phyloP scores from a whole-genome alignment of 2,888 invertebrate genomes.

The Notodonta ziczac region DNA sequence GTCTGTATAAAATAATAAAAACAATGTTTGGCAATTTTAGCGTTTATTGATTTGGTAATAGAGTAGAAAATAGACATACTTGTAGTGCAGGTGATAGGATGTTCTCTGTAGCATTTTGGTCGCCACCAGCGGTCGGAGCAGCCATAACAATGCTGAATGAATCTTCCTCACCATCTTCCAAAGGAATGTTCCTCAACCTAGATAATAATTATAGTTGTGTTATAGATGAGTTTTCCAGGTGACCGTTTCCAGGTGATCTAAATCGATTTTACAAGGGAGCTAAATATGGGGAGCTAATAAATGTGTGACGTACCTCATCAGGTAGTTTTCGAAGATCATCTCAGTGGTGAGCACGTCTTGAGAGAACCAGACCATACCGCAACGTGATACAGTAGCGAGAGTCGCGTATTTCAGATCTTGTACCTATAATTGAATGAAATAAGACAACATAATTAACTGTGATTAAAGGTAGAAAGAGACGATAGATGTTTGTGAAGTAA shows the following conservation, averaged over 20 bases:
- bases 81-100: slow-evolving; percentile 92
- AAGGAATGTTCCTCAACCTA: slow-evolving; percentile 92
- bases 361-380: slow-evolving; percentile 99
- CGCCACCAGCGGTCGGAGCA: slow-evolving; percentile 82
- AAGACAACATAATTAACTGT: no score
- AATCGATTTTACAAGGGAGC: neutral
- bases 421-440: slow-evolving; percentile 53
- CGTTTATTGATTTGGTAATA: neutral
- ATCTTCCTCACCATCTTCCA: slow-evolving; percentile 96
- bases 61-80: slow-evolving; percentile 59
- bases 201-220: slow-evolving; percentile 11
- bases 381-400: slow-evolving; percentile 99
- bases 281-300: no score
- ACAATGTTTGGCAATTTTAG: neutral
- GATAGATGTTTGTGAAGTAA: no score
- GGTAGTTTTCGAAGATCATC: slow-evolving; percentile 99
- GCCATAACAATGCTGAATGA: slow-evolving; percentile 85
- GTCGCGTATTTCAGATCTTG: slow-evolving; percentile 99
- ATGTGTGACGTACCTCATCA: slow-evolving; percentile 80
- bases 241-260: neutral
- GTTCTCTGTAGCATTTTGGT: slow-evolving; percentile 88
- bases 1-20: slow-evolving; percentile 74
- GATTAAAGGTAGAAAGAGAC: no score
- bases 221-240: neutral
- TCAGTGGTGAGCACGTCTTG: slow-evolving; percentile 99